phyloP scores from a whole-genome alignment of 2,888 invertebrate genomes.

The Dryobota labecula region DNA sequence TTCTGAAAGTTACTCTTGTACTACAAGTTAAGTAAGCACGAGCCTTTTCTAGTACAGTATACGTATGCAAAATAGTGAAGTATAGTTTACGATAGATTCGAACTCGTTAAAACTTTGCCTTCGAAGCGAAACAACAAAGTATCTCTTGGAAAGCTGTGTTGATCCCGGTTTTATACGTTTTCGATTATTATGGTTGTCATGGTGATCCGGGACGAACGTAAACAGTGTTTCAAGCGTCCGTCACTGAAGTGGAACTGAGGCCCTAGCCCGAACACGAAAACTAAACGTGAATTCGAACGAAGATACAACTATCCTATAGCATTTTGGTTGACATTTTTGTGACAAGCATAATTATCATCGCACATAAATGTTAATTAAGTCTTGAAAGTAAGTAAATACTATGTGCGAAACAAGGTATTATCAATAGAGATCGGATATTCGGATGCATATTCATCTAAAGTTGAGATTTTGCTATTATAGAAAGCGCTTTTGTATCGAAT shows the following conservation, averaged over 20 bases:
- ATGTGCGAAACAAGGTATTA: background rate
- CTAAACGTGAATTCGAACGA: background rate
- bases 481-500: too few relatives aligned
- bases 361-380: background rate
- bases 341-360: background rate
- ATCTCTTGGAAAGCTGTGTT: slow-evolving; percentile 29
- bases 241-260: background rate
- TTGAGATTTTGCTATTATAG: too few relatives aligned
- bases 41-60: slow-evolving; percentile 16
- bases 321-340: background rate
- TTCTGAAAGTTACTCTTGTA: background rate
- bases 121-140: slow-evolving; percentile 50
- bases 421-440: too few relatives aligned
- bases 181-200: slow-evolving; percentile 35
- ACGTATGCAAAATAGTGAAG: slow-evolving; percentile 28
- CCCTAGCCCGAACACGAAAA: background rate
- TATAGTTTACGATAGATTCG: slow-evolving; percentile 43
- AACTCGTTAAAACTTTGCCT: slow-evolving; percentile 62
- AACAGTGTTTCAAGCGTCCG: slow-evolving; percentile 5
- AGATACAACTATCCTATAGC: too few relatives aligned
- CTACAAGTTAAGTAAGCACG: background rate
- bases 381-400: background rate
- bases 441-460: too few relatives aligned
- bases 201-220: slow-evolving; percentile 2
- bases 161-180: slow-evolving; percentile 51